Conservation (phyloP, 2,888 invertebrate species). For the Coelopa pilipes region DNA sequence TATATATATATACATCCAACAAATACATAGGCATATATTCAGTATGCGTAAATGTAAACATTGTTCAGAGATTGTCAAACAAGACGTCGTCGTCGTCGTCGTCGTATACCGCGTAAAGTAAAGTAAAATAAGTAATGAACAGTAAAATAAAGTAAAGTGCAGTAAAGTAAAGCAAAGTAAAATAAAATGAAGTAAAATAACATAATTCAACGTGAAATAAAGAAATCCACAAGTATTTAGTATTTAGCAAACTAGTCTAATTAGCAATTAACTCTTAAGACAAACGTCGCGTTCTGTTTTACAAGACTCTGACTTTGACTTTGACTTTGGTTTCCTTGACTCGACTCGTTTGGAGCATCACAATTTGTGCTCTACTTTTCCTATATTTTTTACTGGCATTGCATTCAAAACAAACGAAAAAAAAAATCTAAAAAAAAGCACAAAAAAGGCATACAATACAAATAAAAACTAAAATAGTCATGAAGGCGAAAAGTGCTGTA, state of each 20-base stretch:
- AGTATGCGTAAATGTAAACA: slow-evolving; percentile 16
- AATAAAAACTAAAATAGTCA: not conserved
- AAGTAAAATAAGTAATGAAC: too few species aligned
- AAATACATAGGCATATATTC: slow-evolving; percentile 37
- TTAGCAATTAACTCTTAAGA: slow-evolving; percentile 5
- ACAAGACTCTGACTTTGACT: not conserved
- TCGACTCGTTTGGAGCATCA: slow-evolving; percentile 3
- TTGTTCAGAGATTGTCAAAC: slow-evolving; percentile 48
- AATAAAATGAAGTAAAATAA: not conserved
- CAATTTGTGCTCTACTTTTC: slow-evolving; percentile 12
- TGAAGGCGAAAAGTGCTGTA: not conserved
- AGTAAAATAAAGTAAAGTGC: slow-evolving; percentile 32
- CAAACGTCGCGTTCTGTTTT: not conserved
- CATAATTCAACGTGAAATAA: not conserved
- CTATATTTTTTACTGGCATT: not conserved
- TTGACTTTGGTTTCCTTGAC: slow-evolving; percentile 1
- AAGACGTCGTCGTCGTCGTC: slow-evolving; percentile 28
- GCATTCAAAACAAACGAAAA: not conserved
- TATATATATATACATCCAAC: too few species aligned
- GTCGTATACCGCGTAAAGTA: slow-evolving; percentile 43
- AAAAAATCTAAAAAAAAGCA: too few species aligned
- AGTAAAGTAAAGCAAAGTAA: slow-evolving; percentile 43
- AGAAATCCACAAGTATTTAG: slow-evolving; percentile 6
- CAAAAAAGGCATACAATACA: too few species aligned
- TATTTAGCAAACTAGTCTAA: slow-evolving; percentile 25